Evolutionary conservation across 2,888 invertebrate genomes (phyloP).

Genomic region (Papilio elwesi): DNA sequence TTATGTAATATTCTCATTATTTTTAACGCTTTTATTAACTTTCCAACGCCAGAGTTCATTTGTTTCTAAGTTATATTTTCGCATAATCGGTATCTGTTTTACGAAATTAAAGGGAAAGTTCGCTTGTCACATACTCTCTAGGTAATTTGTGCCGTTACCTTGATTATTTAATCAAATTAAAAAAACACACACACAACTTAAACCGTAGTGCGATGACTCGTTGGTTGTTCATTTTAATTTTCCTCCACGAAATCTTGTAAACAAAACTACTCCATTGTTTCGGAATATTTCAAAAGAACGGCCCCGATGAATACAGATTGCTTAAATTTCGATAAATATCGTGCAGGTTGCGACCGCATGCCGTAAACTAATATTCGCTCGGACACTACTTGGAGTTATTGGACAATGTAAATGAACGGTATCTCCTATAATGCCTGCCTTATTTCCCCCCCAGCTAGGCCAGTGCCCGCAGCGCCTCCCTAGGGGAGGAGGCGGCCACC

Average conservation of each 20-base stretch:
- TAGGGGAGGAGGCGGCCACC: slow-evolving; percentile 71
- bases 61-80: too few relatives aligned
- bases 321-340: slow-evolving; percentile 44
- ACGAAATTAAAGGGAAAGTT: too few relatives aligned
- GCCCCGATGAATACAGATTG: slow-evolving; percentile 22
- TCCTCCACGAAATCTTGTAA: neutral
- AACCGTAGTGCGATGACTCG: neutral
- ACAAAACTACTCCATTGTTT: neutral
- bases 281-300: slow-evolving; percentile 11
- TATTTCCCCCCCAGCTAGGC: slow-evolving; percentile 75
- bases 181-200: neutral
- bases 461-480: slow-evolving; percentile 69
- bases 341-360: slow-evolving; percentile 61
- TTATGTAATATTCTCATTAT: too few relatives aligned
- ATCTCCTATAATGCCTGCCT: slow-evolving; percentile 84
- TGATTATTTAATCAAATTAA: too few relatives aligned
- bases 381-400: slow-evolving; percentile 85
- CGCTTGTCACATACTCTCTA: too few relatives aligned
- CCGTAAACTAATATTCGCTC: slow-evolving; percentile 82
- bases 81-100: too few relatives aligned
- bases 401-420: slow-evolving; percentile 85
- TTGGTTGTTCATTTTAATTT: neutral
- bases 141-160: too few relatives aligned
- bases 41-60: too few relatives aligned
- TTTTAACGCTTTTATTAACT: too few relatives aligned